Base-by-base conservation (phyloP, 1,140 invertebrate genomes). In the Antheraea mylitta region DNA sequence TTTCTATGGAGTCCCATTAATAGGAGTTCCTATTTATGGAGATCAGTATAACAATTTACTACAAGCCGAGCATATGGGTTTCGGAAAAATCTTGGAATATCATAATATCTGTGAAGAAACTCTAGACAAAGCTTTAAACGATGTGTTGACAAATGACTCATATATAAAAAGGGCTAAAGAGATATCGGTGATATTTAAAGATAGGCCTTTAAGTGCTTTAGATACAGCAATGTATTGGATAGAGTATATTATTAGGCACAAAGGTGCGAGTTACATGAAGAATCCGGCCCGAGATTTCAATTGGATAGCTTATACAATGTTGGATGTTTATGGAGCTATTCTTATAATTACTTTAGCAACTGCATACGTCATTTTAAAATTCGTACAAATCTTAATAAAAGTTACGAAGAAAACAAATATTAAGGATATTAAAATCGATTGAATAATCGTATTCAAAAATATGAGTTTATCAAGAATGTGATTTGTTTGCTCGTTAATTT, bases 21-120 rank as follows among this genome's bases (percentile, higher is more conserved):
- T 96, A 9, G 95, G 94, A 11, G 88, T 96, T 71, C 95, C 95
- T 0, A 91, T 96, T 59, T 95, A 94, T 69, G 93, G 91, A 0
- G 94, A 95, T 83, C 95, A 95, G 70, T 89, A 81, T 67, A 90
- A 93, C 59, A 95, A 95, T 73, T 86, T 94, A 69, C 85, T 91
- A 6, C 87, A 91, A 58, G 89, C 91, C 0, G 82, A 93, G 61
- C 67, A 86, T 18, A 76, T 78, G 11, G 94, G 93, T 6, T 93
- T 91, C 65, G 94, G 92, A 37, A 82, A 90, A 67, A 79, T 88
- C 18, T 62, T 91, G 36, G 66, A 79, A 58, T 91, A 82, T 38
- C 67, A 84, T 48, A 77, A 87, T 42, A 83, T 90, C 5, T 81
- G 79, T 30, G 90, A 92, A 73, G 45, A 77, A 22, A 83, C 64